Base-by-base conservation (phyloP, 1,140 invertebrate genomes). In the Lepidurus packardi region DNA sequence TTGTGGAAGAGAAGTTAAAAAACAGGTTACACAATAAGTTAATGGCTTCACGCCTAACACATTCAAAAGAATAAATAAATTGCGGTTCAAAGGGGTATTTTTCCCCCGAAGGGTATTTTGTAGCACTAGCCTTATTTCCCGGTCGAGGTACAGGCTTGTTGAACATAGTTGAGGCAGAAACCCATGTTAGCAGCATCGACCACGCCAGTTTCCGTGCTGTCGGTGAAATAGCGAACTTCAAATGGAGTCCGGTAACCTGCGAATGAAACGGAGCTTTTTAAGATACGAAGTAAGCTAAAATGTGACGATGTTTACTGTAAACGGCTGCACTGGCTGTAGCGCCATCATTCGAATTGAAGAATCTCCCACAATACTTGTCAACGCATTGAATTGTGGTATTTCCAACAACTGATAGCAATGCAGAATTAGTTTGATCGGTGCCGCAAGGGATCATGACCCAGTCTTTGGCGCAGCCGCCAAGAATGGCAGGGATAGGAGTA, bases 161-260 rank as follows among this genome's bases (percentile, higher is more conserved):
- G 82, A 8, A 81, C 77, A 74, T 80, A 82, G 43, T 82, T 79
- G 9, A 82, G 79, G 73, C 81, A 82, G 74, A 81, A 82, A 10
- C 82, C 82, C 43, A 81, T 74, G 78, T 82, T 82, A 21, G 42
- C 44, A 11, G 16, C 24, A 77, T 77, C 75, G 0, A 16, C n/a
- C 16, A 16, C 43, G 16, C 0, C 16, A 0, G 43, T n/a, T 76
- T 82, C 81, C 10, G 43, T 76, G 13, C 44, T 47, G 53, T 81
- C 79, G 0, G 81, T 82, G 79, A 79, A 81, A 76, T 80, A 82
- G 53, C 75, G 74, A 13, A 82, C 25, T 16, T 78, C 73, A 76
- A 82, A 82, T 7, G 81, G 81, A 25, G 76, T 77, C 1, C 77
- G 25, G 43, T 47, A 81, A 77, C 78, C 81, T 81, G 78, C n/a